A percentile compares a stretch with the other conserved stretches of the same genome.
phyloP scores from a whole-genome alignment of 2,113 vertebrate genomes.

The Chloroceryle aenea region DNA sequence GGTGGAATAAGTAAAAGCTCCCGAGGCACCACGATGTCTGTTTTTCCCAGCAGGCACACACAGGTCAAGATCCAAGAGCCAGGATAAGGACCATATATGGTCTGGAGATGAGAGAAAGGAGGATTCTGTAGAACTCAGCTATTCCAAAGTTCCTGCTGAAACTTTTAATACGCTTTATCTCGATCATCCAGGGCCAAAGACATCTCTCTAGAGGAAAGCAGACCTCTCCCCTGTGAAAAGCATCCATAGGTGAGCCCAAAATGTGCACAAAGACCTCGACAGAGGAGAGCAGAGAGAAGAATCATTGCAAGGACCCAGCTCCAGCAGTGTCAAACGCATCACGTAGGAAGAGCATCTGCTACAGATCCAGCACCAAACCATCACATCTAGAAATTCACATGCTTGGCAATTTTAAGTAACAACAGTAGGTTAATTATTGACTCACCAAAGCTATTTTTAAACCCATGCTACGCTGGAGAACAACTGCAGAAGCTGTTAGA shows the following conservation, averaged over 20 bases:
- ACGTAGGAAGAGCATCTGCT: not conserved
- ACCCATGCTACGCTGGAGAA: not conserved
- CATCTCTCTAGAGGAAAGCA: not conserved
- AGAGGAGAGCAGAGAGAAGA: not conserved
- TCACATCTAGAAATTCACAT: not conserved
- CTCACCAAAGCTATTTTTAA: not conserved
- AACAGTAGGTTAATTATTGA: not conserved
- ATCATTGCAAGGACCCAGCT: not conserved
- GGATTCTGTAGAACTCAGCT: not conserved
- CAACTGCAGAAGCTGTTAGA: not conserved
- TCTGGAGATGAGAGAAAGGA: not conserved
- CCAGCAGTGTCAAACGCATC: not conserved
- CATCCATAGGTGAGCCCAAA: accelerated
- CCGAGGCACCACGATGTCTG: not conserved
- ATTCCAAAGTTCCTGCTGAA: not conserved
- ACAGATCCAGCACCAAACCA: not conserved
- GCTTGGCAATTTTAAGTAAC: not conserved
- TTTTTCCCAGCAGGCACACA: not conserved
- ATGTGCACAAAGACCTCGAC: not conserved
- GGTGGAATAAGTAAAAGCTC: not conserved
- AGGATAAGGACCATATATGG: accelerated
- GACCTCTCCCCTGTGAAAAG: not conserved
- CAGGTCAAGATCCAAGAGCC: not conserved
- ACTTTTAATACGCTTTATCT: not conserved
- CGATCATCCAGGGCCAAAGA: not conserved